Base-by-base conservation (phyloP, 2,888 invertebrate genomes). In the Lochmaea capreae region DNA sequence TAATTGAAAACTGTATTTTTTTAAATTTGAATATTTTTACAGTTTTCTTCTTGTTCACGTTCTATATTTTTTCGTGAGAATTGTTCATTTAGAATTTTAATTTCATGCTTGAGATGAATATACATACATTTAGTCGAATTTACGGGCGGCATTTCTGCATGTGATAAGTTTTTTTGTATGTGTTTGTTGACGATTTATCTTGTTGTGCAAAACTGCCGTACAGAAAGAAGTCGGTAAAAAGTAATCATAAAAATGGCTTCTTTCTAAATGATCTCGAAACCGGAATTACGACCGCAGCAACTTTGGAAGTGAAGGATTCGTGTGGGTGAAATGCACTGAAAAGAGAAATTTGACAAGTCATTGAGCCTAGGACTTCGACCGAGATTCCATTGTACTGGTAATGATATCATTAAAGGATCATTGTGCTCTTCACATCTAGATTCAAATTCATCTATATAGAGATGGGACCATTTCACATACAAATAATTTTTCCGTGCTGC, bases 361-460 rank as follows among this genome's bases (percentile, higher is more conserved):
- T 33, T n/a, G 59, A 22, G 59, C 18, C 42, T 16, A 42, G n/a
- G 39, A 42, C 42, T 42, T 69, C 61, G 49, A 54, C 46, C 42
- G 33, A 62, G 67, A 67, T 70, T 73, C 69, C 62, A 66, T 65
- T 66, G 69, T 73, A 65, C 54, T 62, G 52, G 61, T 73, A 69
- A 73, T 70, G 70, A 73, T 66, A 70, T 73, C 73, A 57, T 69
- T 70, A 70, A 49, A 42, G 52, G 66, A 66, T 66, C 73, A 73
- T 73, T 73, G 73, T 70, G n/a, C n/a, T n/a, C n/a, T n/a, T n/a
- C n/a, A 58, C 73, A 69, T 61, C 52, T 62, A 54, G 43, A 16
- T 62, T 43, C 42, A 43, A 42, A 62, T 62, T 62, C 9, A 18
- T 22, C 12, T 22, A 5, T 58, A 10, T 59, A 26, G 59, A 26